Base-by-base conservation (phyloP, 2,113 vertebrate species). In the Mola mola region DNA sequence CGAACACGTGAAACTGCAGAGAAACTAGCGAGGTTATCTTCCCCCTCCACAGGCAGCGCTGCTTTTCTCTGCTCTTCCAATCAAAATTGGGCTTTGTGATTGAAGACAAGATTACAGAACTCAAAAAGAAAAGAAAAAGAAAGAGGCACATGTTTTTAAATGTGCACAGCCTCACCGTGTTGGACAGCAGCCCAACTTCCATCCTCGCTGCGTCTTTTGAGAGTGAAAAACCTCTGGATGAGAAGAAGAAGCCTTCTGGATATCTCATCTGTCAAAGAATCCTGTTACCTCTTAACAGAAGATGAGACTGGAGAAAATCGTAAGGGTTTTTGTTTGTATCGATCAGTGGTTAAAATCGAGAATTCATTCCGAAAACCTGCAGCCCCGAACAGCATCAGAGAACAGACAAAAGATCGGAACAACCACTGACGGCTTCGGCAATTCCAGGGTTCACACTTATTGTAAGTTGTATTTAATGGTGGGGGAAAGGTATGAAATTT, bases 31-130 rank as follows among this genome's bases (percentile, higher is more conserved):
- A 66, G 33, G 33, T 66, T 46, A 52, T 62, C 48, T 0, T 22
- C 21, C 24, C 22, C 22, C 25, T 20, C 47, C 6, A 6, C 1
- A 8, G 50, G 46, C 22, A 2, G 19, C 43, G 22, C 26, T n/a
- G 34, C 25, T 67, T 17, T 47, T 17, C 24, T 43, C 13, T 49
- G 28, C 16, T 38, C 25, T 21, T 42, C 43, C 42, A 68, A 16
- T 73, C 40, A 40, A 40, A 63, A 42, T 7, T 9, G 2, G 37
- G 2, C 51, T 53, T 55, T 26, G 19, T 55, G 5, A 50, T 17
- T 56, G 66, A 70, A 58, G 31, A 50, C 11, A 2, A 63, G 61
- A 59, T 55, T 66, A 63, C 19, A 69, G 15, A 34, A 49, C 41
- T 31, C 25, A 15, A 13, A 4, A 13, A 36, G 3, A 1, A 41